Percentiles rank a stretch among this genome's conserved stretches.
Conservation (phyloP, 2,888 invertebrate genomes). For the Unio delphinus region DNA sequence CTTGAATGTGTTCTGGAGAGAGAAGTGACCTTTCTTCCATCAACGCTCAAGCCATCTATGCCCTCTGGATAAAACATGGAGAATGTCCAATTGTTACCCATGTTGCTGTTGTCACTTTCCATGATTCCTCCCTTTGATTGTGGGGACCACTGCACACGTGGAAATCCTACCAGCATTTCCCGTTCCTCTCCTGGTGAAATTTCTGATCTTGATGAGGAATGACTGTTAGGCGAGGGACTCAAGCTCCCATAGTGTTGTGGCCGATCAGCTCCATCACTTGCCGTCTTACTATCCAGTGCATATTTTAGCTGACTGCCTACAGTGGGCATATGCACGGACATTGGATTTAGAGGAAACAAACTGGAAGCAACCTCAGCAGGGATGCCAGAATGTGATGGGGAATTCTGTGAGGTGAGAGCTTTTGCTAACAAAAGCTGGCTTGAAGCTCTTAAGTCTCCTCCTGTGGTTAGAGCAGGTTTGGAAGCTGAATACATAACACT, state of each 20-base stretch:
- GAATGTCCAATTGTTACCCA: conserved; percentile 25
- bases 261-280: too few relatives aligned
- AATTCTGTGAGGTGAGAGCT: conserved; percentile 16
- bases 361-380: too few relatives aligned
- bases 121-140: conserved; percentile 7
- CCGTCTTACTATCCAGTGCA: too few relatives aligned
- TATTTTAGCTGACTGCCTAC: too few relatives aligned
- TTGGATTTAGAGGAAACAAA: too few relatives aligned
- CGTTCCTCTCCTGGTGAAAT: conserved; percentile 29
- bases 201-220: conserved; percentile 37
- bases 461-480: too few relatives aligned
- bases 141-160: conserved; percentile 53
- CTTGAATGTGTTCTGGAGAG: conserved; percentile 68
- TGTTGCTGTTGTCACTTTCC: neutral
- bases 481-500: too few relatives aligned
- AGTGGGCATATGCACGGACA: too few relatives aligned
- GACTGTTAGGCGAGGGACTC: conserved; percentile 31
- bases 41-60: conserved; percentile 38
- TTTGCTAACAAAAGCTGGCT: conserved; percentile 34
- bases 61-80: conserved; percentile 34
- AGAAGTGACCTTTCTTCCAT: conserved; percentile 62
- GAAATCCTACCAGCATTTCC: conserved; percentile 52
- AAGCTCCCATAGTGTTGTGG: conserved; percentile 20
- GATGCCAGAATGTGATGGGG: too few relatives aligned
- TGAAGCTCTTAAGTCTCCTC: conserved; percentile 18